Percentiles rank a stretch among this genome's conserved stretches.
phyloP scores from a whole-genome alignment of 53 echinoderm and acorn worm species.

The Echinarachnius parma region DNA sequence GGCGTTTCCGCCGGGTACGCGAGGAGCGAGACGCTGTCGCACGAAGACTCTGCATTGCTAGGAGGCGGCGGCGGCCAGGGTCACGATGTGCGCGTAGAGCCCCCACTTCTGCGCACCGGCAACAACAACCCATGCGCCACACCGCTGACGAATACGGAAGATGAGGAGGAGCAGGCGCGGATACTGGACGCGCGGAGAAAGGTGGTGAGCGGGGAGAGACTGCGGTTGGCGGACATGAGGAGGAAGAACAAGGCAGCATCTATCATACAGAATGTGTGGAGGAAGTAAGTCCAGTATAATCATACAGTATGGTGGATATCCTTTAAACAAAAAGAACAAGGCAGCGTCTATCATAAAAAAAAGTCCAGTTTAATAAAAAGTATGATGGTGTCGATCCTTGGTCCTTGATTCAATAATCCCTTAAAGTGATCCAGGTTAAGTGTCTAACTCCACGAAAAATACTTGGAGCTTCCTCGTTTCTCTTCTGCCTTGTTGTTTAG shows the following conservation, averaged over 20 bases:
- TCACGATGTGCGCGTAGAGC: background rate
- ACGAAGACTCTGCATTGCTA: background rate
- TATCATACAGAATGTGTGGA: constrained; percentile 20
- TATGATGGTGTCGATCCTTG: too few species aligned
- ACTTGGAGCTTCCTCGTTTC: too few species aligned
- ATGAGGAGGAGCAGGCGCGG: background rate
- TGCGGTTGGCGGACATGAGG: constrained; percentile 37
- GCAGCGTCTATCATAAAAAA: too few species aligned
- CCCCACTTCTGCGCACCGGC: background rate
- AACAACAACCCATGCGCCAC: constrained; percentile 4
- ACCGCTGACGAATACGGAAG: background rate
- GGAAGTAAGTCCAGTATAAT: constrained; percentile 43
- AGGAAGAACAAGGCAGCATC: constrained; percentile 38
- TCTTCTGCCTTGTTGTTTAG: too few species aligned
- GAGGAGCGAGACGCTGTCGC: background rate
- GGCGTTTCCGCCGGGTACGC: background rate
- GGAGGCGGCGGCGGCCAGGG: background rate
- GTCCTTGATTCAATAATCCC: too few species aligned
- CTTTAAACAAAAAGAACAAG: too few species aligned
- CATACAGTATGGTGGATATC: too few species aligned
- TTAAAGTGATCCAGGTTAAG: too few species aligned
- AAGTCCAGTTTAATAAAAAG: too few species aligned
- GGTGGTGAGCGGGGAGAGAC: constrained; percentile 45
- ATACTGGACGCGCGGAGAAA: constrained; percentile 21
- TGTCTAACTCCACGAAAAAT: too few species aligned